Percentiles rank a stretch among this genome's conserved stretches.
Evolutionary conservation across 2,888 invertebrate genomes (phyloP).

Genomic region (Mycalesis mineus): DNA sequence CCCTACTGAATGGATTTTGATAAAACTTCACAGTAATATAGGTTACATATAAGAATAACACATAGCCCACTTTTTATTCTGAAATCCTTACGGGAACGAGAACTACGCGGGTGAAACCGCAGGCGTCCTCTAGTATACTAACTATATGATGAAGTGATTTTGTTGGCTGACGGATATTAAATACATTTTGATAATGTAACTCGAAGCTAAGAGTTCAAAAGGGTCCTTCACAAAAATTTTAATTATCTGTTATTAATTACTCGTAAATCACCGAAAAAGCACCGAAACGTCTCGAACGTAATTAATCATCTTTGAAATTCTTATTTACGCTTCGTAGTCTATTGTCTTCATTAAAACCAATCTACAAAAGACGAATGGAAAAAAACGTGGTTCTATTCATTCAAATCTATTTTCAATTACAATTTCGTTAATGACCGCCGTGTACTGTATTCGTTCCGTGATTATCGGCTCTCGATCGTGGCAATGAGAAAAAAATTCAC

Average conservation of each 20-base stretch:
- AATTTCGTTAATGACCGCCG: constrained; percentile 19
- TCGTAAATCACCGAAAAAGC: background rate
- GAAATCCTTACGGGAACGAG: too few species aligned
- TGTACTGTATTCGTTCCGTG: constrained; percentile 18
- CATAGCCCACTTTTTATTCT: too few species aligned
- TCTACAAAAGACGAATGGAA: background rate
- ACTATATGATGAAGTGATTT: too few species aligned
- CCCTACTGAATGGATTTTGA: too few species aligned
- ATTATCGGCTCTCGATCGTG: constrained; percentile 7
- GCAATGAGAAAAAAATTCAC: constrained; percentile 12
- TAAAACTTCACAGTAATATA: too few species aligned
- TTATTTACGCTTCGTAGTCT: background rate
- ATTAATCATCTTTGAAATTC: background rate
- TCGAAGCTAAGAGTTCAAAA: too few species aligned
- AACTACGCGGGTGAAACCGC: too few species aligned
- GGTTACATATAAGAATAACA: too few species aligned
- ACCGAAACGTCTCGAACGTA: background rate
- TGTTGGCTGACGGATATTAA: too few species aligned
- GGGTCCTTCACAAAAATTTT: background rate
- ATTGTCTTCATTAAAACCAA: background rate
- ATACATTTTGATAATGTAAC: too few species aligned
- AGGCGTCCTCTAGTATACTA: too few species aligned
- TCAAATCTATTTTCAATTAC: constrained; percentile 24
- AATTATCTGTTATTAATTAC: background rate
- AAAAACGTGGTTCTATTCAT: constrained; percentile 6